Percentiles rank a stretch among this genome's conserved stretches.
Conservation (phyloP, 2,888 invertebrate genomes). For the Tetrapedia diversipes region DNA sequence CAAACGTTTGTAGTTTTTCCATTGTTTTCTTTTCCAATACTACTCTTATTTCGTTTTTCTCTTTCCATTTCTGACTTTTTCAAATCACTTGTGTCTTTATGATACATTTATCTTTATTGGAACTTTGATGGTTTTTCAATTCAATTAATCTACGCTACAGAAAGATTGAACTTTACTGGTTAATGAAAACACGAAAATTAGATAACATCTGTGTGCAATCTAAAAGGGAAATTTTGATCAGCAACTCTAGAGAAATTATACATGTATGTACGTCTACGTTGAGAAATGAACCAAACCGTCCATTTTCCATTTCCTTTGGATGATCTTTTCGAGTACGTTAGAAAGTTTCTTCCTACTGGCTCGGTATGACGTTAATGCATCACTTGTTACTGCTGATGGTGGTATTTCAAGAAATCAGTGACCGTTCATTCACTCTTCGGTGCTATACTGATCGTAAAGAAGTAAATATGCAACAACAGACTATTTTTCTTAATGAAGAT, state of each 20-base stretch:
- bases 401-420: background rate
- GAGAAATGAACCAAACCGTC: slow-evolving; percentile 1
- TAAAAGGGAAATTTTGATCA: slow-evolving; percentile 7
- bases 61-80: no score
- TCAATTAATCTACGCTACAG: no score
- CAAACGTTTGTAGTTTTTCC: no score
- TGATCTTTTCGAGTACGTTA: slow-evolving; percentile 1
- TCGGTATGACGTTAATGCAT: background rate
- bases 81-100: no score
- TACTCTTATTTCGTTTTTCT: no score
- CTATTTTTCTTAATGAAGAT: background rate
- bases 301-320: slow-evolving; percentile 2
- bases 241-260: background rate
- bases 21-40: no score
- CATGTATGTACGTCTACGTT: background rate
- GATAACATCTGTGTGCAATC: slow-evolving; percentile 15
- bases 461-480: background rate
- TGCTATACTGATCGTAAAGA: background rate
- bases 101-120: no score
- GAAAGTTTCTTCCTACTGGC: slow-evolving; percentile 15
- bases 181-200: slow-evolving; percentile 1
- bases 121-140: background rate
- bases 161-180: background rate
- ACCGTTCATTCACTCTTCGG: background rate
- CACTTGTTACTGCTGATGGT: background rate